Base-by-base conservation (phyloP, 2,797 vertebrate species). In the Paramormyrops hopkinsi region DNA sequence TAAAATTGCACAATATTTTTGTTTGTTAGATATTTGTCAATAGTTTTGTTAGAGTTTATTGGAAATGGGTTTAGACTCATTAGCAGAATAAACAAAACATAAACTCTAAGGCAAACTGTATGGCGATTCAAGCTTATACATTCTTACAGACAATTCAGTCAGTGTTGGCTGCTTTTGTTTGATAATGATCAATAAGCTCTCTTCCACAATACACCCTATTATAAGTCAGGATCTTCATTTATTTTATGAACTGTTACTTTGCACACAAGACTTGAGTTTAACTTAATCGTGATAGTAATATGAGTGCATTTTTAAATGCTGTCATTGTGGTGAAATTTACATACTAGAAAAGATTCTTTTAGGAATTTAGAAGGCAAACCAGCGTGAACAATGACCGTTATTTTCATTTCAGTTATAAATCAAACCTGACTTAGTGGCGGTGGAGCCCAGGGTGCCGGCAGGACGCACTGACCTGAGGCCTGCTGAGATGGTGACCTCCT, bases 401-500 rank as follows among this genome's bases (percentile, higher is more conserved):
- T 41, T 79, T 44, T 79, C 33, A 17, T 79, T 37, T n/a, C 73
- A 44, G 37, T 44, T 11, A 79, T 41, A 46, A 79, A n/a, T 79
- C 37, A 46, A 79, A 79, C 2, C 73, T 79, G 19, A n/a, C 73
- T 8, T 44, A 11, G 73, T 44, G 37, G 14, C 17, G 19, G 22
- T 51, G 46, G 48, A 29, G 22, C 22, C 1, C 19, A 6, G 22
- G 7, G 22, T 17, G 46, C 1, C 4, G 0, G 14, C 3, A 5
- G 5, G 19, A 4, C 90, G 59, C 22, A 87, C 88, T 33, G 51
- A 96, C 96, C 96, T 93, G 95, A 91, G 41, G 95, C 92, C 37
- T 96, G 94, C 88, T 96, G 96, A 2, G 96, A 95, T 92, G 96
- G 95, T 82, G 95, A 95, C 88, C 95, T 94, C 89, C 96, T 91